These are phyloP conservation scores for Rhizomys pruinosus DNA, from an alignment of 2,113 vertebrate species.

Conservation along the genomic window DNA sequence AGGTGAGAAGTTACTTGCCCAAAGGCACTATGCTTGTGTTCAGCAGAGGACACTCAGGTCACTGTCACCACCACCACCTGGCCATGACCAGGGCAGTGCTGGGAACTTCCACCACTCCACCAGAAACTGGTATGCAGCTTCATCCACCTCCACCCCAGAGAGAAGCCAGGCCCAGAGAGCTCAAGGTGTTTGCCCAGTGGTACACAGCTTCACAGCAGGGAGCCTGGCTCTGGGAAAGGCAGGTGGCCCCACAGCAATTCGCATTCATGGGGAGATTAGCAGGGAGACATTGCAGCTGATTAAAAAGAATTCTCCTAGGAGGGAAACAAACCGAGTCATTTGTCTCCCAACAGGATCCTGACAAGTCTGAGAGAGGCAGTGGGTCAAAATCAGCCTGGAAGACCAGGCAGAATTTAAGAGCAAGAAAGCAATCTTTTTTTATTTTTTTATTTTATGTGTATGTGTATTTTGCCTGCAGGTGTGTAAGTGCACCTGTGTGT, in stretches of 20 bases:
- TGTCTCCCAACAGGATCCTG: conserved; percentile 4
- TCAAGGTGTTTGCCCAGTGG: neutral
- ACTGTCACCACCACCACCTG: neutral
- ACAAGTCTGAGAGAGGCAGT: neutral
- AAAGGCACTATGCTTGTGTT: neutral
- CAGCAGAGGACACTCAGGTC: neutral
- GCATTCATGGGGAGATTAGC: conserved; percentile 8
- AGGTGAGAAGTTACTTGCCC: neutral
- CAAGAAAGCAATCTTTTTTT: neutral
- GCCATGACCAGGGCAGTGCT: neutral
- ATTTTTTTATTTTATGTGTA: too few species aligned
- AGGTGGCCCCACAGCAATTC: neutral
- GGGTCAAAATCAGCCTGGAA: neutral
- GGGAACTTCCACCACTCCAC: neutral
- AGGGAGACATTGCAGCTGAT: conserved; percentile 28
- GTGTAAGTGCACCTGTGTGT: too few species aligned
- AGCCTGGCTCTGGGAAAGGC: neutral
- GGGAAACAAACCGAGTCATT: neutral
- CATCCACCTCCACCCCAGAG: neutral
- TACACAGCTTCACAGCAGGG: neutral
- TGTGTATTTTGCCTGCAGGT: too few species aligned
- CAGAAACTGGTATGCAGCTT: too few species aligned
- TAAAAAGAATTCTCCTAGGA: conserved; percentile 65
- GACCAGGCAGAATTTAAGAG: neutral
- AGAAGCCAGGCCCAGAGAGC: neutral